Base-by-base conservation (phyloP, 2,797 vertebrate species). In the Rhinella marina region DNA sequence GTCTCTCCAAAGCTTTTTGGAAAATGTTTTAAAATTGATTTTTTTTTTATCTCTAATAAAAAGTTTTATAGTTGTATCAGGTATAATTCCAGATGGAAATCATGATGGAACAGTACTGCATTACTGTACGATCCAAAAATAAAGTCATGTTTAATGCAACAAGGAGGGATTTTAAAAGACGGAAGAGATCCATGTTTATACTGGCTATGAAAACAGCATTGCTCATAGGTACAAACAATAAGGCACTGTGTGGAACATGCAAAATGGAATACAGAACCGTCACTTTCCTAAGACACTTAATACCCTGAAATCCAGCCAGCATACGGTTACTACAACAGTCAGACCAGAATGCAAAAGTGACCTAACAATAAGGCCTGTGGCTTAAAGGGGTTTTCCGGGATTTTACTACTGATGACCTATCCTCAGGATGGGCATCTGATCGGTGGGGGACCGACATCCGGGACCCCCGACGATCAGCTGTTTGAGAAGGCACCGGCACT, bases 121-220 rank as follows among this genome's bases (percentile, higher is more conserved):
- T n/a, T 54, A 41, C 2, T 32, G 19, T 21, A 29, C 57, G 25
- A 57, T 32, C 70, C 52, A 23, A 73, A 84, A 84, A 73, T 6
- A 81, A 75, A 68, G 56, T 57, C 32, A 87, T 87, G 86, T 82
- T 87, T 87, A 75, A 82, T 82, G n/a, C 86, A 82, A 73, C 50
- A 54, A 68, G 41, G 3, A 62, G 25, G 70, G 29, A 80, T 76
- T 61, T 27, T 57, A 29, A 81, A 66, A 73, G 68, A 48, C 56
- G 41, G 27, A 62, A 62, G 52, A 48, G 52, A 21, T 59, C 54
- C 21, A 54, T 87, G 86, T 85, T 88, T 88, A 81, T 59, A 73
- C 73, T 88, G 87, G 87, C 87, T 25, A 9, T 48, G 41, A 48
- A 59, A 62, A 81, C 21, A 48, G 59, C 12, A 59, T 52, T 85